phyloP scores from a whole-genome alignment of 2,113 vertebrate genomes.

The Melanostigma gelatinosum region DNA sequence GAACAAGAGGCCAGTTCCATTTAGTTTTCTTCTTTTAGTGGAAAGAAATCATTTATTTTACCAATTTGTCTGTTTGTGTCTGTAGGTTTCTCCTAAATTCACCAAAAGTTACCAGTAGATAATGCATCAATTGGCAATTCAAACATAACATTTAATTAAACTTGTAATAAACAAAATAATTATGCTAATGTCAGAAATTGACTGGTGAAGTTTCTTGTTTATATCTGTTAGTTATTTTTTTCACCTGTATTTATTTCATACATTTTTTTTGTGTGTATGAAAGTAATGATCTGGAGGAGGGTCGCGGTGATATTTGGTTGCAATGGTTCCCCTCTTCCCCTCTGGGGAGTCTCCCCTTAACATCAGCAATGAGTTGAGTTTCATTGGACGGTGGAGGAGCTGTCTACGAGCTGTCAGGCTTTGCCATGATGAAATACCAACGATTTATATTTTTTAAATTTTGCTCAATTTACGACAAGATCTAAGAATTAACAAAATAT shows the following conservation, averaged over 20 bases:
- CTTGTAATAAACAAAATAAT: not conserved
- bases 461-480: not conserved
- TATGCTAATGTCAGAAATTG: not conserved
- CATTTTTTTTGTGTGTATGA: no score
- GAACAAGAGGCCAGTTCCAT: not conserved
- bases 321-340: no score
- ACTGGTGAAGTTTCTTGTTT: not conserved
- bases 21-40: not conserved
- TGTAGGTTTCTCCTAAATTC: not conserved
- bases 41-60: no score
- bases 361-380: not conserved
- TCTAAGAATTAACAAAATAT: not conserved
- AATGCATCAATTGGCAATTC: not conserved
- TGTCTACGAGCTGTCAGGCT: not conserved
- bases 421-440: not conserved
- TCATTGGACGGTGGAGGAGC: not conserved
- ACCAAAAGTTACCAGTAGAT: not conserved
- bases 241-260: no score
- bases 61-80: not conserved
- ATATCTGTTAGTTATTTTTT: not conserved
- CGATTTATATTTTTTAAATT: not conserved
- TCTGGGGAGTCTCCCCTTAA: not conserved
- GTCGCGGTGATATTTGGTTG: no score
- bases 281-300: not conserved
- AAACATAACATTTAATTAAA: not conserved